Evolutionary conservation across 2,888 invertebrate genomes (phyloP), one percentile per base, ranked within the genome.

Genomic region (Tetragonisca angustula): DNA sequence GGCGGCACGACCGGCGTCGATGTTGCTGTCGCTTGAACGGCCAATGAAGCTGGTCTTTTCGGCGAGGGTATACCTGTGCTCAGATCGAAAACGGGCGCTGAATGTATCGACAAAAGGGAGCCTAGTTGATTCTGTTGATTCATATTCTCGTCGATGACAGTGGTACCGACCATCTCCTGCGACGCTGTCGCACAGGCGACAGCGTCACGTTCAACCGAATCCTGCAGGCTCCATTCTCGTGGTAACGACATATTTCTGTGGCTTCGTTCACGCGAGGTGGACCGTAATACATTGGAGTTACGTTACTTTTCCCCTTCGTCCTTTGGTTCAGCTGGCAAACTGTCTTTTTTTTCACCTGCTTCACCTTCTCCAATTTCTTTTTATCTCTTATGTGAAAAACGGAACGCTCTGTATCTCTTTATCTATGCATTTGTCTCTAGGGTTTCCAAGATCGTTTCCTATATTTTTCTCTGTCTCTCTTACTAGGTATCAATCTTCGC

Each of bases 31-130:
- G 92, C 90, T 77, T 95, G 95, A 76, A 96, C 95, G 62, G 95
- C 94, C 79, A 96, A 91, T 24, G 95, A 95, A 19, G 94, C 95
- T 65, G 96, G 95, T 81, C 95, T 94, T 32, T 90, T 92, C 9
- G 93, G 91, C 32, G 93, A 92, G 11, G 90, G 86, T 21, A 83
- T 74, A 72, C 90, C 89, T 79, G 87, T 90, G 83, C 93, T 94
- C 59, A 93, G 82, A 87, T 93, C 95, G 91, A 91, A 95, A 75
- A 93, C 94, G 32, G 97, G 97, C 0, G 97, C 97, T 13, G 97
- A 97, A 90, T 96, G 96, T 87, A 97, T 96, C 21, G 97, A 97
- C 91, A 96, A 95, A 68, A 97, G 92, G 0, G 97, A 97, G 0
- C 96, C 96, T 6, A 95, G 95, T 88, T 95, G 95, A 67, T 95